These are phyloP conservation scores for Tenebrio molitor DNA, from an alignment of 1,140 invertebrate species.

Conservation along the genomic window DNA sequence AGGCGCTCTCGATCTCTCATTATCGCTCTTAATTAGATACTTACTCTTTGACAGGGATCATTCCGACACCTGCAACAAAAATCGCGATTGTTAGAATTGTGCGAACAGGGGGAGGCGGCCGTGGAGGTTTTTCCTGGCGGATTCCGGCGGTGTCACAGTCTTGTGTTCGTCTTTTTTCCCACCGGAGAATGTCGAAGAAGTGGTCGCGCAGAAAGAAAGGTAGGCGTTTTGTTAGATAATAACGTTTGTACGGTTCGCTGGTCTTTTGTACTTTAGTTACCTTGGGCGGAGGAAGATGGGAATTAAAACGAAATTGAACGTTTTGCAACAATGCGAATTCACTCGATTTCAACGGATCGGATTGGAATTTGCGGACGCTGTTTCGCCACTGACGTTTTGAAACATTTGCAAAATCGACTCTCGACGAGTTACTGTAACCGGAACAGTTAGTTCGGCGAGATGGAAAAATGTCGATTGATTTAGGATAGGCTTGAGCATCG, in stretches of 20 bases:
- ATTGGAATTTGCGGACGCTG: background rate
- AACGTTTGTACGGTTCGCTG: constrained; percentile 47
- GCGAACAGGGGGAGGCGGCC: background rate
- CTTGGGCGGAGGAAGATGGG: constrained; percentile 41
- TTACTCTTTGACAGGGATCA: constrained; percentile 93
- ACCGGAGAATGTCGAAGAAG: constrained; percentile 19
- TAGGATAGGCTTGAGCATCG: too few species aligned
- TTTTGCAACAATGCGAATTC: constrained; percentile 20
- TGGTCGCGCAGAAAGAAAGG: constrained; percentile 8
- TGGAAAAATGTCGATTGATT: too few species aligned
- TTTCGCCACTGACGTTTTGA: constrained; percentile 11
- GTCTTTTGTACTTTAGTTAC: constrained; percentile 48
- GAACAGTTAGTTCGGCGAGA: background rate
- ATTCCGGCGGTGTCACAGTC: constrained; percentile 17
- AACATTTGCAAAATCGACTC: background rate
- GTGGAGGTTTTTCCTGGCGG: background rate
- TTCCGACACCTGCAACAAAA: constrained; percentile 82
- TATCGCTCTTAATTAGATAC: constrained; percentile 65
- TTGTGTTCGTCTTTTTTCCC: background rate
- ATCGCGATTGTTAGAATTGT: constrained; percentile 51
- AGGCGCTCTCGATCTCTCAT: background rate
- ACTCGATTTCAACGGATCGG: background rate
- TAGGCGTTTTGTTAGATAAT: constrained; percentile 35
- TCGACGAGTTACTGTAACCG: background rate
- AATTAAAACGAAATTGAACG: constrained; percentile 32